phyloP scores from a whole-genome alignment of 2,113 vertebrate species.

The Tachycineta bicolor region DNA sequence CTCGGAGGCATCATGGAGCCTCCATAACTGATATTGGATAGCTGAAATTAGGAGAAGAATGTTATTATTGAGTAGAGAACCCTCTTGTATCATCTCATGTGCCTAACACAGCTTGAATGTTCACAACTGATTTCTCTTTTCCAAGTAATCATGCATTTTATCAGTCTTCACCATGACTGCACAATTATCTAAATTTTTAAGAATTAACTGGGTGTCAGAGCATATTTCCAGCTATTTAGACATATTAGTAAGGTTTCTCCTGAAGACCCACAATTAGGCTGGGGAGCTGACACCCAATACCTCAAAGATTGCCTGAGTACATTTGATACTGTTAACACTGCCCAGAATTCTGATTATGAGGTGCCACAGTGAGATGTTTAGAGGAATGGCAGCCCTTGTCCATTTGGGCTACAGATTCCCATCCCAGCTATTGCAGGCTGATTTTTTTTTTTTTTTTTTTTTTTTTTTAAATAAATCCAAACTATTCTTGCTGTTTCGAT shows the following conservation, averaged over 20 bases:
- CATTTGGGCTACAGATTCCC: not conserved
- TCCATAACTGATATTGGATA: not conserved
- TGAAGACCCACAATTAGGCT: not conserved
- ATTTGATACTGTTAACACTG: not conserved
- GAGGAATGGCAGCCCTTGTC: not conserved
- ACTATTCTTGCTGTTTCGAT: not conserved
- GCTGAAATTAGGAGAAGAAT: not conserved
- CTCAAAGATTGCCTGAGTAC: not conserved
- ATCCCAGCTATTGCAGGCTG: not conserved
- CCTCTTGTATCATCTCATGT: fast-evolving
- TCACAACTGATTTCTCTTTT: not conserved
- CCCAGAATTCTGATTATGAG: not conserved
- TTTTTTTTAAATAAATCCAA: not conserved
- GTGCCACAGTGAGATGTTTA: not conserved
- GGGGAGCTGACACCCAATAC: not conserved
- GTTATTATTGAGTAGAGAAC: not conserved
- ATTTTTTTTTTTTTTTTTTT: not conserved
- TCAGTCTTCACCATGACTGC: not conserved
- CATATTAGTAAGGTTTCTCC: not conserved
- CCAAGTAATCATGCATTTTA: not conserved
- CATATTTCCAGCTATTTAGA: not conserved
- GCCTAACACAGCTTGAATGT: not conserved
- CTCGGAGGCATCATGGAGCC: not conserved
- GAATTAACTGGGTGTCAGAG: not conserved
- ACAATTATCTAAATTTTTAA: not conserved